Evolutionary conservation across 2,113 vertebrate genomes (phyloP), one percentile per base, ranked within the genome.

Genomic region (Anser brachyrhynchus): DNA sequence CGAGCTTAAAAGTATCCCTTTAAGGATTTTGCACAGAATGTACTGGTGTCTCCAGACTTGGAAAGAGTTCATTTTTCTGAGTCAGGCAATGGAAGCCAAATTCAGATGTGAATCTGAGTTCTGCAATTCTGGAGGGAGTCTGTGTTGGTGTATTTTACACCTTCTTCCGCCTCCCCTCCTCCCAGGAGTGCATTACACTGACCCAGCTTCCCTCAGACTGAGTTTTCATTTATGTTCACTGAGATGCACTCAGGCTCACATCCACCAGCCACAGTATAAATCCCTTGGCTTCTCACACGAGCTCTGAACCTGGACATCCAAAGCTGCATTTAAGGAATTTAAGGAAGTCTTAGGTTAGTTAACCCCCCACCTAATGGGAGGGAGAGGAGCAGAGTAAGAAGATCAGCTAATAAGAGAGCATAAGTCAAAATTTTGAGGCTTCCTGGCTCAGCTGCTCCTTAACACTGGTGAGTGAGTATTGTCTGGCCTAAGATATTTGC

Each of bases 51-150:
- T 97, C 74, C 84, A 96, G 96, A 93, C 95, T 96, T 95, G 96
- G 95, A 95, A 75, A 67, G 84, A 84, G 70, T 94, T 92, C 0
- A 9, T 46, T 84, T 95, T 91, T 84, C 76, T 0, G 19, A 96
- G 80, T 90, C 80, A 89, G 92, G 71, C 33, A 2, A 70, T 58
- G 54, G 76, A 35, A 96, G 92, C 95, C 93, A 97, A 95, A 94
- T 94, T 97, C 90, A 66, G 90, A 96, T 93, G 93, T 96, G 95
- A 96, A 92, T 93, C 92, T 91, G 80, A 95, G 93, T 95, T 96
- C 86, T 95, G 25, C 41, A 87, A 16, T 46, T 94, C 96, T 82
- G 14, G 26, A 96, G 90, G 92, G 95, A 97, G 95, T 95, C 95
- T 95, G 90, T 69, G 77, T 79, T 93, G 95, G 93, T 96, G 92